Conservation (phyloP, 2,797 vertebrate genomes). For the Tamandua tetradactyla region DNA sequence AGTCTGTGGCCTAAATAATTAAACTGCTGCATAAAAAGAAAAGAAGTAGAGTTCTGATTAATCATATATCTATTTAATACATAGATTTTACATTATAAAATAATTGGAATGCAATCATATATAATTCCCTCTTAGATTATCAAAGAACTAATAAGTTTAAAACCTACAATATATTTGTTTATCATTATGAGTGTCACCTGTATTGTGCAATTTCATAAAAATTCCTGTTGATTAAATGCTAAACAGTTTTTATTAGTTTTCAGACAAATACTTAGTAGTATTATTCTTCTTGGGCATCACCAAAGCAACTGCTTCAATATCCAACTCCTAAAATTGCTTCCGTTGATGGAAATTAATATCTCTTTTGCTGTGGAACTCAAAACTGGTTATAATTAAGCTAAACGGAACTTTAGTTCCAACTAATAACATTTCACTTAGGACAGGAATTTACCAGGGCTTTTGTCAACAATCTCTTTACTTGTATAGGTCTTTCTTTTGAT, state of each 20-base stretch:
- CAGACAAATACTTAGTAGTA: neutral
- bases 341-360: neutral
- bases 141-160: slow-evolving; percentile 9
- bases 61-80: neutral
- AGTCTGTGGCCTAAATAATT: neutral
- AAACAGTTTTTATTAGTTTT: slow-evolving; percentile 15
- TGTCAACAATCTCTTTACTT: slow-evolving; percentile 9
- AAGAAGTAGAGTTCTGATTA: neutral
- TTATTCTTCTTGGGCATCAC: neutral
- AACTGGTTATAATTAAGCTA: neutral
- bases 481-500: neutral
- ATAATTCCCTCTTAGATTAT: neutral
- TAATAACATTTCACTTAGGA: slow-evolving; percentile 6
- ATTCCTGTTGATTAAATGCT: neutral
- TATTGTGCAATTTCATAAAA: slow-evolving; percentile 28
- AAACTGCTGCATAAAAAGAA: neutral
- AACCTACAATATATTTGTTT: slow-evolving; percentile 7
- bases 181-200: neutral
- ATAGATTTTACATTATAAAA: neutral
- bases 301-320: neutral
- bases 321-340: neutral
- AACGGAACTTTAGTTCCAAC: neutral
- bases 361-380: neutral
- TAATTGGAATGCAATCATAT: neutral
- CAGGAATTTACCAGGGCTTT: neutral